Conservation (phyloP, 2,888 invertebrate genomes). For the Drosophila melanocephala region DNA sequence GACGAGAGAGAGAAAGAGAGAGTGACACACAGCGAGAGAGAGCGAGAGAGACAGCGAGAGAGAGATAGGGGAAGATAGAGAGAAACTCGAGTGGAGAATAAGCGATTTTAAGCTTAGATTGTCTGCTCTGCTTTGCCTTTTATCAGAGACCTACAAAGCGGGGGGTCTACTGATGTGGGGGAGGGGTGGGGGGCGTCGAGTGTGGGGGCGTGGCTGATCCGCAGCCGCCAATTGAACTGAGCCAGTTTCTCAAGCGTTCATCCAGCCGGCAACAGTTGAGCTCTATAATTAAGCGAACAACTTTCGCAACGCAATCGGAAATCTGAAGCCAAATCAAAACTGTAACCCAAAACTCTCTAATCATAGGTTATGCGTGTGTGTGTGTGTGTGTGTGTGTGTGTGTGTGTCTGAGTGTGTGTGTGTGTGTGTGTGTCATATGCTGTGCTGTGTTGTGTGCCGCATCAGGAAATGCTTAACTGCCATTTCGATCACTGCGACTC, state of each 20-base stretch:
- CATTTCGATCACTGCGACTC: slow-evolving; percentile 41
- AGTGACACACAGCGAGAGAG: not conserved
- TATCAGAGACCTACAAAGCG: not conserved
- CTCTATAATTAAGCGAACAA: slow-evolving; percentile 65
- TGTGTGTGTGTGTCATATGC: not conserved
- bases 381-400: not conserved
- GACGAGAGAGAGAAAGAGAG: not conserved
- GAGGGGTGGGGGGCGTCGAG: not conserved
- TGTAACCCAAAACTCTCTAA: slow-evolving; percentile 43
- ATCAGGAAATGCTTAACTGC: slow-evolving; percentile 41
- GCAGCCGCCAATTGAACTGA: slow-evolving; percentile 49
- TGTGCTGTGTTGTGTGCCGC: not conserved
- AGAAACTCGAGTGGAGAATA: slow-evolving; percentile 14
- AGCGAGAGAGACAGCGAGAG: not conserved
- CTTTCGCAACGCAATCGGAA: slow-evolving; percentile 14
- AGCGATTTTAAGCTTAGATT: slow-evolving; percentile 51
- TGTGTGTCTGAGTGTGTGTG: not conserved
- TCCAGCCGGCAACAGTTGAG: slow-evolving; percentile 54
- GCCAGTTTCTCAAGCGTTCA: slow-evolving; percentile 2
- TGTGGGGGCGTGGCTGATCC: slow-evolving; percentile 45
- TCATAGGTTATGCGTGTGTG: slow-evolving; percentile 21
- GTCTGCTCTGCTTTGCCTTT: slow-evolving; percentile 46
- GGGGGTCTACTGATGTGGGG: not conserved
- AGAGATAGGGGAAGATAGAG: not conserved
- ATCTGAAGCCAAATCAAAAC: slow-evolving; percentile 3